Conservation (phyloP, 2,113 vertebrate genomes). For the Upupa epops region DNA sequence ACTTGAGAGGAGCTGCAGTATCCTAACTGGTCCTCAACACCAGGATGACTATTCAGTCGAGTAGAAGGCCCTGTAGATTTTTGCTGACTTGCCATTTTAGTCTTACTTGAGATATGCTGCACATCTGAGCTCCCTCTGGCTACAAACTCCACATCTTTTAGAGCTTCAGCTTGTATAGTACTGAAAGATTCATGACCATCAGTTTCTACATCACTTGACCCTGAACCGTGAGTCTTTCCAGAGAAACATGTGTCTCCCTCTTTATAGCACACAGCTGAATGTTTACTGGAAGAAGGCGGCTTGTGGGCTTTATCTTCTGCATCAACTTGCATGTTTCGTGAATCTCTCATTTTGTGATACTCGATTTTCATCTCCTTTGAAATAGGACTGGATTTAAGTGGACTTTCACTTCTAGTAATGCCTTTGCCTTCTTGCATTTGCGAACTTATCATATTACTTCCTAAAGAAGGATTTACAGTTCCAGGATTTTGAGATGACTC, state of each 20-base stretch:
- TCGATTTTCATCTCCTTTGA: conserved; percentile 54
- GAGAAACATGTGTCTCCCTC: background rate
- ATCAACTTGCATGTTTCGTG: background rate
- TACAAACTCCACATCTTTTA: conserved; percentile 76
- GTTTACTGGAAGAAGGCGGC: conserved; percentile 32
- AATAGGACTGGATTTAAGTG: conserved; percentile 11
- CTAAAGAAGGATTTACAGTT: background rate
- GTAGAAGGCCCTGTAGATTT: conserved; percentile 67
- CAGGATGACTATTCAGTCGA: background rate
- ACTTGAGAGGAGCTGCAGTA: conserved; percentile 46
- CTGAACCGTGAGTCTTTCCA: conserved; percentile 18
- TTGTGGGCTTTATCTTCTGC: conserved; percentile 44
- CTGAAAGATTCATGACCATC: conserved; percentile 15
- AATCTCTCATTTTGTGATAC: background rate
- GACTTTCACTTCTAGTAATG: background rate
- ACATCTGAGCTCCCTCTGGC: conserved; percentile 80
- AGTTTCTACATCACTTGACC: conserved; percentile 35
- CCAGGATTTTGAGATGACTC: background rate
- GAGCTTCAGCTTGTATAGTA: background rate
- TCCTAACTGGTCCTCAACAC: conserved; percentile 52
- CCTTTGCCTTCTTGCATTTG: conserved; percentile 31
- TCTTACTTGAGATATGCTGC: conserved; percentile 67
- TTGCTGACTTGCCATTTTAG: conserved; percentile 77
- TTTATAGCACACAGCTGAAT: background rate
- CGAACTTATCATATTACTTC: conserved; percentile 8